Conservation (phyloP, 1,140 invertebrate species). For the Dinoponera quadriceps region DNA sequence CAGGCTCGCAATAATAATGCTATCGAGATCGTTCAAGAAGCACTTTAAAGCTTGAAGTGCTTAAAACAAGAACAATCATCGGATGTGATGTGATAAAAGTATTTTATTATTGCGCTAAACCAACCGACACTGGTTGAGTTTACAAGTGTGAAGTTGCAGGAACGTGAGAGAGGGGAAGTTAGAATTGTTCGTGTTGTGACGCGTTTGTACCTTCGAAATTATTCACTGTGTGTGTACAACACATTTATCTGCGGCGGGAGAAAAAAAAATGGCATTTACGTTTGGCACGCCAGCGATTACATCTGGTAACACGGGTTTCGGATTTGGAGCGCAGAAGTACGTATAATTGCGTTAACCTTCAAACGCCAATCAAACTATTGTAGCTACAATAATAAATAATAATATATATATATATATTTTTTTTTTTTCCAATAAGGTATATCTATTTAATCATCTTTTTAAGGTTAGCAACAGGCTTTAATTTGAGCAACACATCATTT, state of each 20-base stretch:
- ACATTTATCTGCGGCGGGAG: background rate
- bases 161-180: no score
- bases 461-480: conserved; percentile 72
- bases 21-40: no score
- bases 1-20: no score
- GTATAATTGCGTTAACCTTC: conserved; percentile 28
- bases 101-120: no score
- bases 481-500: conserved; percentile 70
- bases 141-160: no score
- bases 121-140: no score
- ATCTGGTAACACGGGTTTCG: conserved; percentile 72
- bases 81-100: no score
- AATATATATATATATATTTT: background rate
- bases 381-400: background rate
- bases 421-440: background rate
- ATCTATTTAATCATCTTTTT: conserved; percentile 12
- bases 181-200: background rate
- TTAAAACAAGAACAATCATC: no score
- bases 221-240: background rate
- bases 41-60: no score
- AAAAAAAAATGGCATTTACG: conserved; percentile 65
- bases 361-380: conserved; percentile 24
- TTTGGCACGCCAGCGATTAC: conserved; percentile 78
- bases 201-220: conserved; percentile 19
- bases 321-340: conserved; percentile 77